Percentiles rank a stretch among this genome's conserved stretches.
phyloP scores from a whole-genome alignment of 2,113 vertebrate species.

The Phyllopteryx taeniolatus region DNA sequence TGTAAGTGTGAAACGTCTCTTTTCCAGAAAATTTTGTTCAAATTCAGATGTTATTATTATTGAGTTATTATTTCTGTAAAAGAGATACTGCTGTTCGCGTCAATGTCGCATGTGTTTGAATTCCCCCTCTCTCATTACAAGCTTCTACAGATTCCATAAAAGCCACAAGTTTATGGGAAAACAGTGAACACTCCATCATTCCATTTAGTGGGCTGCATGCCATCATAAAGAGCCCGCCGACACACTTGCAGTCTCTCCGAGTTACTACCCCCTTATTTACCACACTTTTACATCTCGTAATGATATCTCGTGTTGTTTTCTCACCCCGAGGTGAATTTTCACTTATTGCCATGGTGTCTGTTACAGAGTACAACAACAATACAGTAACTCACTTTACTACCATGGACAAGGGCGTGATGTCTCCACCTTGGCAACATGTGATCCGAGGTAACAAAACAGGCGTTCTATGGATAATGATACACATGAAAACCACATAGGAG shows the following conservation, averaged over 20 bases:
- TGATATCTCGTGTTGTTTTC: slow-evolving; percentile 25
- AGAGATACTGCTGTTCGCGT: background rate
- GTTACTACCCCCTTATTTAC: slow-evolving; percentile 29
- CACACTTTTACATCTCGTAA: slow-evolving; percentile 25
- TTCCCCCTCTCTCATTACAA: slow-evolving; percentile 21
- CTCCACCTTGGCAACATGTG: slow-evolving; percentile 21
- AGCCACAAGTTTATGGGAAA: slow-evolving; percentile 31
- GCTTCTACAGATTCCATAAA: slow-evolving; percentile 34
- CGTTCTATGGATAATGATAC: background rate
- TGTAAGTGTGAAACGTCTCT: background rate
- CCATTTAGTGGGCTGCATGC: slow-evolving; percentile 13
- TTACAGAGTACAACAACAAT: slow-evolving; percentile 26
- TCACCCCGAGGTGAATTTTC: slow-evolving; percentile 10
- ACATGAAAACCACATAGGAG: background rate
- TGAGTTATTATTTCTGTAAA: slow-evolving; percentile 1
- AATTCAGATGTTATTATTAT: background rate
- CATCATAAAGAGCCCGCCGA: slow-evolving; percentile 23
- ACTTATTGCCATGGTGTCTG: slow-evolving; percentile 26
- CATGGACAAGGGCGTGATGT: slow-evolving; percentile 31
- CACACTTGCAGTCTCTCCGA: slow-evolving; percentile 12
- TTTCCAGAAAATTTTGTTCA: background rate
- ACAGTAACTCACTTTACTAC: slow-evolving; percentile 35
- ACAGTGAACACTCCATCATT: slow-evolving; percentile 24
- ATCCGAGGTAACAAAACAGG: slow-evolving; percentile 24
- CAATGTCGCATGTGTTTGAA: background rate